phyloP scores from a whole-genome alignment of 1,140 invertebrate species.

The Odontomachus brunneus region DNA sequence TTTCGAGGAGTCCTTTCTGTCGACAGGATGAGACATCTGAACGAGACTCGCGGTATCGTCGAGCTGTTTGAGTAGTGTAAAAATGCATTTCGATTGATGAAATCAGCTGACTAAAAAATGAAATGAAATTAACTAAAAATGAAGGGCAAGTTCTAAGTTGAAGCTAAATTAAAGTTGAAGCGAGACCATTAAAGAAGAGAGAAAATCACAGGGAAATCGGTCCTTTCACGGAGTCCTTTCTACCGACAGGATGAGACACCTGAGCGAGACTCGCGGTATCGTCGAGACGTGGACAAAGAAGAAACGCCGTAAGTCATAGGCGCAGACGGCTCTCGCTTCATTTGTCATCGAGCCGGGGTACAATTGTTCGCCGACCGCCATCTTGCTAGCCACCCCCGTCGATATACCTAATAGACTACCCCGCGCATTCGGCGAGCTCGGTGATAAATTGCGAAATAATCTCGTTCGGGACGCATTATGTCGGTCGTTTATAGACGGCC shows the following conservation, averaged over 20 bases:
- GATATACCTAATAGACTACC: conserved; percentile 58
- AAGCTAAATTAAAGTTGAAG: too few species aligned
- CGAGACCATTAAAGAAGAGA: too few species aligned
- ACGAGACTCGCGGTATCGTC: conserved; percentile 39
- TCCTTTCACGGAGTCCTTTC: conserved; percentile 25
- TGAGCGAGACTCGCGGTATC: conserved; percentile 47
- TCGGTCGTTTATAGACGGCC: conserved; percentile 52
- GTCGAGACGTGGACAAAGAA: conserved; percentile 50
- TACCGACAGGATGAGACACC: conserved; percentile 29
- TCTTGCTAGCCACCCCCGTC: conserved; percentile 52
- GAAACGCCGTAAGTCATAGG: conserved; percentile 58
- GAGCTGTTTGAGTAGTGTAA: too few species aligned
- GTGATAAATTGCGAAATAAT: conserved; percentile 62
- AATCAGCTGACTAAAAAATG: too few species aligned
- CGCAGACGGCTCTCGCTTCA: conserved; percentile 54
- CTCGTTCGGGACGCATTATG: conserved; percentile 55
- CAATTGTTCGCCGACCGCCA: conserved; percentile 58
- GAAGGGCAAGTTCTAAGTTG: too few species aligned
- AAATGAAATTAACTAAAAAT: too few species aligned
- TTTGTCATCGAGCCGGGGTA: conserved; percentile 53
- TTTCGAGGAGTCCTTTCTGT: conserved; percentile 23
- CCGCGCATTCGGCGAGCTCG: conserved; percentile 46
- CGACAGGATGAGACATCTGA: conserved; percentile 39
- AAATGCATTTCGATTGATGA: too few species aligned
- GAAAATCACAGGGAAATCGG: too few species aligned